A percentile compares a stretch with the other conserved stretches of the same genome.
Evolutionary conservation across 2,797 vertebrate genomes (phyloP).

Genomic region (Steatocranus sp.): DNA sequence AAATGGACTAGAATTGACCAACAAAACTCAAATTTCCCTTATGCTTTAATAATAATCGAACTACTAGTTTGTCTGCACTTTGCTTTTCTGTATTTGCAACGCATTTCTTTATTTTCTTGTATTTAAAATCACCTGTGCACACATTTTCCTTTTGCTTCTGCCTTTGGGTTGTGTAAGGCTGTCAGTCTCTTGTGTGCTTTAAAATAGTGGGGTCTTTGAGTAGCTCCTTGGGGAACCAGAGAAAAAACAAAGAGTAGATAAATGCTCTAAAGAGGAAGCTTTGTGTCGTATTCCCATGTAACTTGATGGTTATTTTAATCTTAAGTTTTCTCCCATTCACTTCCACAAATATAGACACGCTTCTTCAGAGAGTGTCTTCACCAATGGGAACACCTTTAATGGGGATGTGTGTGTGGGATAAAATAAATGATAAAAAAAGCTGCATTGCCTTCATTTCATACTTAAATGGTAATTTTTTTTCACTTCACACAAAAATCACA

Average conservation of each 20-base stretch:
- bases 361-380: not conserved
- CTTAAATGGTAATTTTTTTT: not conserved
- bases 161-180: not conserved
- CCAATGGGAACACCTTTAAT: not conserved
- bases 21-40: not conserved
- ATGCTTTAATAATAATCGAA: not conserved
- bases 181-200: not conserved
- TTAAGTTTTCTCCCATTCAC: not conserved
- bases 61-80: not conserved
- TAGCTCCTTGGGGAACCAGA: constrained; percentile 5
- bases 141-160: not conserved
- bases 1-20: not conserved
- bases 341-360: not conserved
- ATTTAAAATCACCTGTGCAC: not conserved
- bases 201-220: not conserved
- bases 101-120: not conserved
- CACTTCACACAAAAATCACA: not conserved
- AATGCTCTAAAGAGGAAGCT: constrained; percentile 3
- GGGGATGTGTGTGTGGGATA: not conserved
- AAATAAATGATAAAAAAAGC: not conserved
- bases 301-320: constrained; percentile 26
- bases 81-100: not conserved
- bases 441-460: not conserved
- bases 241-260: constrained; percentile 17
- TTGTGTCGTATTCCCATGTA: not conserved